A percentile compares a stretch with the other conserved stretches of the same genome.
These are phyloP conservation scores for Epinotia nisella DNA, from an alignment of 2,888 invertebrate genomes.

Conservation along the genomic window DNA sequence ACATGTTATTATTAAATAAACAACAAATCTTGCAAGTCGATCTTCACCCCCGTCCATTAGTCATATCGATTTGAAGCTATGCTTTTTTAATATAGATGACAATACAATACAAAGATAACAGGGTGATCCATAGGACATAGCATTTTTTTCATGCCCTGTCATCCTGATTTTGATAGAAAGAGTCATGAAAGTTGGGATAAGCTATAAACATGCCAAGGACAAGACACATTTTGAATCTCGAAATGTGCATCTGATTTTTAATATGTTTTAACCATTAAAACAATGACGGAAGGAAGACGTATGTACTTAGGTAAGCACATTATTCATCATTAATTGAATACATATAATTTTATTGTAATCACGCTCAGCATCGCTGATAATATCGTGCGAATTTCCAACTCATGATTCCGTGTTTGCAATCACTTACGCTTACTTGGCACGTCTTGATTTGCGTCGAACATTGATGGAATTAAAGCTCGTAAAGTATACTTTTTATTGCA, in stretches of 20 bases:
- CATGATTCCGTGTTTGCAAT: slow-evolving; percentile 37
- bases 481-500: slow-evolving; percentile 25
- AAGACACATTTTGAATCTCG: too few relatives aligned
- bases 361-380: slow-evolving; percentile 40
- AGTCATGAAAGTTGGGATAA: neutral
- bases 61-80: too few relatives aligned
- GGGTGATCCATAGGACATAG: too few relatives aligned
- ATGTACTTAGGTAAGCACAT: slow-evolving; percentile 1
- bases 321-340: slow-evolving; percentile 18
- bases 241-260: too few relatives aligned
- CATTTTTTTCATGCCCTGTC: neutral
- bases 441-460: slow-evolving; percentile 31
- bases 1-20: too few relatives aligned
- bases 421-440: slow-evolving; percentile 26
- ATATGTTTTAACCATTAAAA: neutral
- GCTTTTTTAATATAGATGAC: too few relatives aligned
- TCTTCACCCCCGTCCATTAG: too few relatives aligned
- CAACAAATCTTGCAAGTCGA: too few relatives aligned
- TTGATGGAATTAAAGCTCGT: slow-evolving; percentile 35
- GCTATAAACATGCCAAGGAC: too few relatives aligned
- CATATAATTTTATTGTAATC: slow-evolving; percentile 38
- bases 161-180: neutral
- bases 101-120: too few relatives aligned
- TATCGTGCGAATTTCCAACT: slow-evolving; percentile 41
- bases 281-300: slow-evolving; percentile 7